Conservation (phyloP, 2,888 invertebrate species). For the Notodonta ziczac region DNA sequence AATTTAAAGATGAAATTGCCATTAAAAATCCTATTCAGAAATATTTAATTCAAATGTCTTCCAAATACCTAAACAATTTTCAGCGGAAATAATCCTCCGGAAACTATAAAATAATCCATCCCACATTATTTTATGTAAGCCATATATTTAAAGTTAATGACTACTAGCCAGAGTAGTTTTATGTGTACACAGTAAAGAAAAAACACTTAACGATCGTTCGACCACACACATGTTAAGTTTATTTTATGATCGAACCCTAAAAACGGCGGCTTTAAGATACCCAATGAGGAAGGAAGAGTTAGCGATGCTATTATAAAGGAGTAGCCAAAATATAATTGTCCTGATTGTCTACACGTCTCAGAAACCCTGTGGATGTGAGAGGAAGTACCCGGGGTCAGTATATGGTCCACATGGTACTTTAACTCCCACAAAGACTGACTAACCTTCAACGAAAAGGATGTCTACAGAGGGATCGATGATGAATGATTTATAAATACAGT, state of each 20-base stretch:
- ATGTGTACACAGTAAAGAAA: constrained; percentile 26
- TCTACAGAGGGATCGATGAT: no score
- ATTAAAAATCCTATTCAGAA: no score
- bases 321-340: no score
- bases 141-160: constrained; percentile 19
- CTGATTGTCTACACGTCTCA: no score
- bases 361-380: no score
- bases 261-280: neutral
- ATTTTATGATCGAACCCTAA: constrained; percentile 16
- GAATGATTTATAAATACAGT: no score
- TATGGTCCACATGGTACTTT: no score
- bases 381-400: no score
- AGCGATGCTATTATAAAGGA: neutral
- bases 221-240: constrained; percentile 25
- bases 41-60: neutral
- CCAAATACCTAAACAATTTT: neutral
- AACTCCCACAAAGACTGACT: no score
- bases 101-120: constrained; percentile 12
- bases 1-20: no score
- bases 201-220: constrained; percentile 28
- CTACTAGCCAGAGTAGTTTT: constrained; percentile 21
- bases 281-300: neutral
- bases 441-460: no score
- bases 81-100: constrained; percentile 2
- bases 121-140: constrained; percentile 20